A percentile compares a stretch with the other conserved stretches of the same genome.
phyloP scores from a whole-genome alignment of 2,113 vertebrate species.

The Phodopus roborovskii region DNA sequence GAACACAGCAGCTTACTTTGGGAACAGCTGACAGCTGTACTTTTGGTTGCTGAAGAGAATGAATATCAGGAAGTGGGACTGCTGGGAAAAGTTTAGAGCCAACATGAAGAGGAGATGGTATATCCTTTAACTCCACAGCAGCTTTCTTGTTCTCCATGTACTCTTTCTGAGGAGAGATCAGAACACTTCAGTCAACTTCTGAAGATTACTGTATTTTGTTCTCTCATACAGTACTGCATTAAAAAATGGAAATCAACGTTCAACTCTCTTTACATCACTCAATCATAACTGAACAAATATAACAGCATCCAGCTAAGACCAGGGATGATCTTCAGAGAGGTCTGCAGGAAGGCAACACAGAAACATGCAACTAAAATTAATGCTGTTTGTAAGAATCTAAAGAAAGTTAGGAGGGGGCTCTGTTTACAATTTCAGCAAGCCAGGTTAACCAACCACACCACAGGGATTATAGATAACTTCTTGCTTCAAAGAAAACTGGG shows the following conservation, averaged over 20 bases:
- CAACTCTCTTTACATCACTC: not conserved
- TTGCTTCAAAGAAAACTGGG: constrained; percentile 29
- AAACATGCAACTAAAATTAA: constrained; percentile 20
- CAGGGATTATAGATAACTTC: constrained; percentile 7
- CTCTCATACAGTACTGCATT: not conserved
- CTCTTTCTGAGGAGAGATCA: constrained; percentile 87
- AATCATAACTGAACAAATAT: not conserved
- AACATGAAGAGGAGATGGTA: constrained; percentile 90
- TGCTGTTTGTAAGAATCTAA: not conserved
- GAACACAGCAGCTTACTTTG: constrained; percentile 97
- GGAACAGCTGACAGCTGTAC: constrained; percentile 89
- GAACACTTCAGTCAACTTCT: constrained; percentile 42
- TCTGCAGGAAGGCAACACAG: not conserved
- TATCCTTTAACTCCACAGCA: constrained; percentile 93
- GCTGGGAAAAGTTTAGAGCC: constrained; percentile 88
- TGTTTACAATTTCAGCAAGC: not conserved
- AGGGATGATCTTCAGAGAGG: not conserved
- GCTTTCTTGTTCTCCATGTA: constrained; percentile 95
- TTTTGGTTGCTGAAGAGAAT: constrained; percentile 87
- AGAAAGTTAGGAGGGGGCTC: not conserved
- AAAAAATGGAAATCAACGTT: not conserved
- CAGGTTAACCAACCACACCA: not conserved
- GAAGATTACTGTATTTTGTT: not conserved
- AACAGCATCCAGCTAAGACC: not conserved
- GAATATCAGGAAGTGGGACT: constrained; percentile 89